Base-by-base conservation (phyloP, 2,888 invertebrate species). In the Heliconius cydno region DNA sequence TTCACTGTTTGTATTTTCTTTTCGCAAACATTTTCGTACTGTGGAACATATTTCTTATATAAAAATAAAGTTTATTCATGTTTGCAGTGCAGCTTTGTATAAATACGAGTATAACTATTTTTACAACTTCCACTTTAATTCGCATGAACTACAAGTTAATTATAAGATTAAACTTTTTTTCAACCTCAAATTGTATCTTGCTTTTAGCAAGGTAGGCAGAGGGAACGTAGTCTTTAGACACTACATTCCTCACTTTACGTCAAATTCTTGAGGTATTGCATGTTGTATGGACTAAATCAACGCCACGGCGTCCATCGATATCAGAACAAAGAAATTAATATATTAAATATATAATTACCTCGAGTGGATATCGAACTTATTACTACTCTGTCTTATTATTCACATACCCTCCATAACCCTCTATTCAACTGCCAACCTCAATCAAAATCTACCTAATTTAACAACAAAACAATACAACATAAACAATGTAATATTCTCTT, bases 1-100 rank as follows among this genome's bases (percentile, higher is more conserved):
- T 70, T 70, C 70, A 70, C 73, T 73, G 73, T 73, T 73, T 73
- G 73, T 73, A 15, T 73, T 38, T 38, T 75, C 60, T 65, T 75
- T 65, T 19, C 41, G 63, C 60, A 74, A 75, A 65, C 73, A 73
- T 73, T 57, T 63, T 25, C 41, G 63, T 65, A 65, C 63, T 2
- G 74, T 41, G 25, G 25, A 74, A 74, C 19, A 63, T 74, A 65
- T 74, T 72, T 72, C 72, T 57, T 13, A 57, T 72, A 72, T 34
- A 72, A 72, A 72, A 72, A 72, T 13, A 57, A 72, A 30, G 72
- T 28, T 57, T 72, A 57, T 72, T 72, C 30, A 22, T 57, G 52
- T 41, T 52, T 72, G 12, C 30, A 30, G 12, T 72, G 72, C 22
- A 71, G 57, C n/a, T 30, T n/a, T 72, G 72, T 57, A 30, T 41